Evolutionary conservation across 2,113 vertebrate genomes (phyloP), one percentile per base, ranked within the genome.

Genomic region (Recurvirostra avosetta): DNA sequence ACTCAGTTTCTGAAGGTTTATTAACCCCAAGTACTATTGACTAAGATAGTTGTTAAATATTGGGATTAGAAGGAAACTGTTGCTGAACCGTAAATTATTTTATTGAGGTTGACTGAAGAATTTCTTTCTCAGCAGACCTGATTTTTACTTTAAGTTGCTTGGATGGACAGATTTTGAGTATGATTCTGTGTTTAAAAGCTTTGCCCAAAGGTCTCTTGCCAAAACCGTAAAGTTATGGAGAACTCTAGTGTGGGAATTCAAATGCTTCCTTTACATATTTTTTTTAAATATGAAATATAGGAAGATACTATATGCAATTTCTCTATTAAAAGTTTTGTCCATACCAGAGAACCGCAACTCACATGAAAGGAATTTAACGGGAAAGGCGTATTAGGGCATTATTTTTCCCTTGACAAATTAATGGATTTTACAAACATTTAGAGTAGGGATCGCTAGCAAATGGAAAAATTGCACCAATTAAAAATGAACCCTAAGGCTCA

Each of bases 351-450:
- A 83, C 41, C 45, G 59, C 94, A 90, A 77, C 52, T 90, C n/a
- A 17, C 27, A 36, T 92, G 88, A 93, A 52, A 56, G 74, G 74
- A 96, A 92, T 96, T 97, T 97, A 96, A 97, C 77, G 85, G 94
- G 92, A 47, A 87, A 89, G 96, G 91, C 27, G 26, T 70, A 93
- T 65, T 53, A 85, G 45, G 86, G 71, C n/a, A 72, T 96, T 88
- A 88, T 94, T 95, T 95, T 95, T 91, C 67, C 91, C 65, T 56
- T 94, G 79, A 95, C 92, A 96, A 96, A 94, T 96, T 94, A 97
- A 77, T 50, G 83, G 87, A 27, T 65, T 65, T 79, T 94, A 78
- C 67, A 74, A 80, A 90, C 80, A 78, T 91, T 87, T 70, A 18
- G 72, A 88, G 59, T 38, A 43, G 74, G 53, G 83, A 34, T 86